Evolutionary conservation across 2,888 invertebrate species (phyloP).

Genomic region (Nemoura dubitans): DNA sequence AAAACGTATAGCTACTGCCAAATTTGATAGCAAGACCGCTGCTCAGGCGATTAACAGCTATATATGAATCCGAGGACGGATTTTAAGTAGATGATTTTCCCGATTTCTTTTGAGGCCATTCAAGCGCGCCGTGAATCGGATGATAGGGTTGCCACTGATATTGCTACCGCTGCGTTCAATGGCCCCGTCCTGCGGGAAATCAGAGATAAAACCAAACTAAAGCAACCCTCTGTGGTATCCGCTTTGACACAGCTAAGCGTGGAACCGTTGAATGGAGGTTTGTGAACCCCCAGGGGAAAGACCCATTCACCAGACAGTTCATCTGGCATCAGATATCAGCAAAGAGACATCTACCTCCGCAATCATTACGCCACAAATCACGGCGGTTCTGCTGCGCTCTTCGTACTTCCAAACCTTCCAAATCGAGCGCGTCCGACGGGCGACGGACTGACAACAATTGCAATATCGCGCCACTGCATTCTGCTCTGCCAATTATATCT

Average conservation of each 20-base stretch:
- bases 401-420: not conserved
- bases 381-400: not conserved
- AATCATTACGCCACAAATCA: not conserved
- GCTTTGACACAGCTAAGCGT: slow-evolving; percentile 38
- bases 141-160: slow-evolving; percentile 24
- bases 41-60: not conserved
- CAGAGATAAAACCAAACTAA: slow-evolving; percentile 38
- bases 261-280: slow-evolving; percentile 25
- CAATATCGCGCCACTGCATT: not conserved
- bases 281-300: not conserved
- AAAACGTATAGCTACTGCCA: too few species aligned
- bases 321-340: not conserved
- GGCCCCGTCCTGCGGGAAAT: slow-evolving; percentile 37
- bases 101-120: slow-evolving; percentile 40
- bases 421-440: too few species aligned
- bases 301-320: slow-evolving; percentile 21
- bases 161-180: slow-evolving; percentile 28
- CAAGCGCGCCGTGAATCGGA: not conserved
- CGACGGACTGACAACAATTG: not conserved
- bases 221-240: slow-evolving; percentile 18
- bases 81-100: slow-evolving; percentile 21
- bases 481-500: not conserved
- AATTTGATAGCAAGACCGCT: too few species aligned
- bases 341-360: not conserved
- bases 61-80: not conserved